Evolutionary conservation across 2,797 vertebrate species (phyloP).

Genomic region (Gobio occitaniae): DNA sequence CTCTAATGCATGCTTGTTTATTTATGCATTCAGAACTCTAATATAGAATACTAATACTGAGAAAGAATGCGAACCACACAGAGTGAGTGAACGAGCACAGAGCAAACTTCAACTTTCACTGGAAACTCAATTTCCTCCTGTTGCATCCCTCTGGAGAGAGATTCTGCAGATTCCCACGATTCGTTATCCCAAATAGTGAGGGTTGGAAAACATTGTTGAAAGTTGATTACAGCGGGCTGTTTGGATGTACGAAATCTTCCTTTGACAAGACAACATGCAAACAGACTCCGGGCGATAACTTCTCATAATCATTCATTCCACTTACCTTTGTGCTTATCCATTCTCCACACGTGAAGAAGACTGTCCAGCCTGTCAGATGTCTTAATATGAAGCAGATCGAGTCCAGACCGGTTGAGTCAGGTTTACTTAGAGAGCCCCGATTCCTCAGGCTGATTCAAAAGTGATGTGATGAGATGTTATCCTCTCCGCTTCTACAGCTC

Average conservation of each 20-base stretch:
- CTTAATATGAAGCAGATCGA: conserved; percentile 3
- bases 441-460: conserved; percentile 7
- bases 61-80: conserved; percentile 2
- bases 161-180: conserved; percentile 19
- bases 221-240: background rate
- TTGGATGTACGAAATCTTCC: background rate
- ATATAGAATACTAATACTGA: background rate
- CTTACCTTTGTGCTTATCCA: conserved; percentile 85
- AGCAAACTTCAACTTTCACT: conserved; percentile 22
- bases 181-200: background rate
- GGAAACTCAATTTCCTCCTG: conserved; percentile 17
- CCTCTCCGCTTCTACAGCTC: conserved; percentile 25
- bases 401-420: conserved; percentile 33
- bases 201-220: background rate
- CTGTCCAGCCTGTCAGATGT: background rate
- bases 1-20: conserved; percentile 61
- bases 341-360: conserved; percentile 56
- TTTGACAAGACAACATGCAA: background rate
- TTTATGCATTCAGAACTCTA: background rate
- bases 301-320: background rate
- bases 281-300: background rate
- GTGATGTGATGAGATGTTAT: conserved; percentile 36
- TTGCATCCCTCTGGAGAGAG: conserved; percentile 21
- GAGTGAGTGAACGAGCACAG: background rate
- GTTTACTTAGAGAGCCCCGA: conserved; percentile 30